Percentiles rank a stretch among this genome's conserved stretches.
phyloP scores from a whole-genome alignment of 2,888 invertebrate species.

The Linyphia triangularis region DNA sequence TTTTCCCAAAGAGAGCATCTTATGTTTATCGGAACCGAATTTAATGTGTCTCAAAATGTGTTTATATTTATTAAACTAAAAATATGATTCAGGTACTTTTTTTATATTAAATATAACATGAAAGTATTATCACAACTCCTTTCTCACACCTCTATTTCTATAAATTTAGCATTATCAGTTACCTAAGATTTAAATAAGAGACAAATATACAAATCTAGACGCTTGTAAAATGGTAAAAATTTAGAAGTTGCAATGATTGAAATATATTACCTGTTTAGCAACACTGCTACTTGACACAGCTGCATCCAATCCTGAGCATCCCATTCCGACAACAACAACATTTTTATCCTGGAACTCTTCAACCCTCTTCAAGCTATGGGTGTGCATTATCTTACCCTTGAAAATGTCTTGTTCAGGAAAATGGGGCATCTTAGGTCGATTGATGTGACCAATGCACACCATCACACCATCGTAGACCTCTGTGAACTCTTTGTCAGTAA shows the following conservation, averaged over 20 bases:
- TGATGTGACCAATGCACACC: constrained; percentile 81
- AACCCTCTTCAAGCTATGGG: constrained; percentile 76
- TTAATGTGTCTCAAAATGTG: too few relatives aligned
- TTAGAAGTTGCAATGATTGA: background rate
- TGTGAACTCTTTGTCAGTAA: background rate
- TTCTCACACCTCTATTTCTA: too few relatives aligned
- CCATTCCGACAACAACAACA: constrained; percentile 81
- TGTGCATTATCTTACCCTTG: constrained; percentile 76
- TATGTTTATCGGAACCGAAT: too few relatives aligned
- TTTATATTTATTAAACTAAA: too few relatives aligned
- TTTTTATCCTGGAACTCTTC: constrained; percentile 77
- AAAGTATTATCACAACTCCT: too few relatives aligned
- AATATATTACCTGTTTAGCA: constrained; percentile 77
- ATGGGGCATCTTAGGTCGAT: constrained; percentile 79
- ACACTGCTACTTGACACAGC: constrained; percentile 79
- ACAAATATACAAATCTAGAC: background rate
- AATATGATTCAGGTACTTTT: too few relatives aligned
- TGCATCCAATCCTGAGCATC: constrained; percentile 81
- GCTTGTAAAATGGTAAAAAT: background rate
- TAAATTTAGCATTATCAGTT: too few relatives aligned
- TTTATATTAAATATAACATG: background rate
- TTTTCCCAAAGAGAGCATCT: too few relatives aligned
- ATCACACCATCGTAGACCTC: constrained; percentile 80
- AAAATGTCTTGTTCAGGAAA: constrained; percentile 80
- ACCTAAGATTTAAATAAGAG: background rate